Conservation (phyloP, 2,113 vertebrate genomes). For the Geococcyx californianus region DNA sequence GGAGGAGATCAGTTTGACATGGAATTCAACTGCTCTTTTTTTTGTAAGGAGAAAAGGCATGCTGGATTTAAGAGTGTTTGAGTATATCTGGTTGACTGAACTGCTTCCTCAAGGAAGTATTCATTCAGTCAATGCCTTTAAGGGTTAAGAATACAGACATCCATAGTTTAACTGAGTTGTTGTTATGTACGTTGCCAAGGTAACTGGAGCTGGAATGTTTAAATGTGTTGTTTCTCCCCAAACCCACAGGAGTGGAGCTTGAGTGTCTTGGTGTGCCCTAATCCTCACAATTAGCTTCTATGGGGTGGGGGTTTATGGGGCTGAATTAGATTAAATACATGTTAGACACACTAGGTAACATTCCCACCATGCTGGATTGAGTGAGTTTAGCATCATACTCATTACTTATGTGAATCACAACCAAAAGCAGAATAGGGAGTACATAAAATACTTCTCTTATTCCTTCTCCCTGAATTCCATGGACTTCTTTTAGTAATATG, state of each 20-base stretch:
- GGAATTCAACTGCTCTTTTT: constrained; percentile 39
- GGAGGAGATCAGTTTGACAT: constrained; percentile 37
- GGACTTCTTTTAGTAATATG: not conserved
- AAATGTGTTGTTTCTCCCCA: constrained; percentile 77
- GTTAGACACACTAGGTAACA: constrained; percentile 20
- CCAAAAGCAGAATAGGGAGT: not conserved
- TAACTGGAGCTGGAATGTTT: constrained; percentile 81
- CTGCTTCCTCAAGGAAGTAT: constrained; percentile 80
- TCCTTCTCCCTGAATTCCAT: not conserved
- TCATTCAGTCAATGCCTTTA: constrained; percentile 73
- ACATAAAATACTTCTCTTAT: not conserved
- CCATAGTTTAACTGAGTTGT: constrained; percentile 73
- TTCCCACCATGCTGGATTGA: not conserved
- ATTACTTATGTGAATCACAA: not conserved
- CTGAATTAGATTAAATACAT: constrained; percentile 34
- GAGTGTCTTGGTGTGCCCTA: constrained; percentile 71
- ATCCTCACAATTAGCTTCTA: constrained; percentile 67
- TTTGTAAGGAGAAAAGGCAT: constrained; percentile 16
- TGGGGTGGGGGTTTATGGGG: constrained; percentile 26
- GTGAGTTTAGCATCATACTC: not conserved
- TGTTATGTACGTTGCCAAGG: constrained; percentile 81
- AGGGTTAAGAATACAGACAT: constrained; percentile 84
- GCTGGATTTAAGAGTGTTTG: constrained; percentile 53
- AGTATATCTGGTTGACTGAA: constrained; percentile 57
- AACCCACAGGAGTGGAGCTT: constrained; percentile 68